Conservation (phyloP, 2,888 invertebrate species). For the Ganaspis brasiliensis region DNA sequence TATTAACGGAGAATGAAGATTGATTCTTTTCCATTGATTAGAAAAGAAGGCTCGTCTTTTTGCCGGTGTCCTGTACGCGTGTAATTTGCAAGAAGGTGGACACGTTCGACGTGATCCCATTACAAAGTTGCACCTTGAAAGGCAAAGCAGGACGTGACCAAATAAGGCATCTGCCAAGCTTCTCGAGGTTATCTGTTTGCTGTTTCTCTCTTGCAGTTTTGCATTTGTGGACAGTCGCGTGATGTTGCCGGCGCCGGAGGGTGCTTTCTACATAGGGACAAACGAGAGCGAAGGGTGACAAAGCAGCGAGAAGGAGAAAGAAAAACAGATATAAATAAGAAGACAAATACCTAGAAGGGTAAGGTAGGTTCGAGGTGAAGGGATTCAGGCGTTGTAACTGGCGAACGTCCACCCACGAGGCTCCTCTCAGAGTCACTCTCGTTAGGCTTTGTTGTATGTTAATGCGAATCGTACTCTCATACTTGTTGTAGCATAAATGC, state of each 20-base stretch:
- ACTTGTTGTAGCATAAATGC: constrained; percentile 66
- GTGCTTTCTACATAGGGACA: constrained; percentile 58
- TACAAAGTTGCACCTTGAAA: constrained; percentile 50
- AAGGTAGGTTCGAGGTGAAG: constrained; percentile 53
- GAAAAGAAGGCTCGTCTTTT: too few species aligned
- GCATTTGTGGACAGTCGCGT: constrained; percentile 53
- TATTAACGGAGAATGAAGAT: too few species aligned
- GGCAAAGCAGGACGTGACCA: constrained; percentile 57
- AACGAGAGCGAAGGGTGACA: constrained; percentile 62
- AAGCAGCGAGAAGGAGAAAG: constrained; percentile 47
- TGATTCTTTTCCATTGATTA: too few species aligned
- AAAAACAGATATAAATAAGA: constrained; percentile 49
- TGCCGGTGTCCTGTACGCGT: neutral
- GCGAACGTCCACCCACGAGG: constrained; percentile 64
- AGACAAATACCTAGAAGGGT: constrained; percentile 57
- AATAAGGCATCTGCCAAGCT: constrained; percentile 57
- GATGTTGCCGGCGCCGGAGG: constrained; percentile 59
- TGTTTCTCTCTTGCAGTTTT: constrained; percentile 25
- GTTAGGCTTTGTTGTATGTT: constrained; percentile 74
- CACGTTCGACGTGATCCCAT: constrained; percentile 56
- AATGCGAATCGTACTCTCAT: constrained; percentile 69
- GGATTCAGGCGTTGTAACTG: constrained; percentile 57
- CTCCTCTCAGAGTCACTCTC: constrained; percentile 67
- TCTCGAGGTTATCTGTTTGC: too few species aligned
- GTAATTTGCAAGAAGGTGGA: constrained; percentile 36